Percentiles rank a stretch among this genome's conserved stretches.
Conservation (phyloP, 2,113 vertebrate genomes). For the Bubalus kerabau region DNA sequence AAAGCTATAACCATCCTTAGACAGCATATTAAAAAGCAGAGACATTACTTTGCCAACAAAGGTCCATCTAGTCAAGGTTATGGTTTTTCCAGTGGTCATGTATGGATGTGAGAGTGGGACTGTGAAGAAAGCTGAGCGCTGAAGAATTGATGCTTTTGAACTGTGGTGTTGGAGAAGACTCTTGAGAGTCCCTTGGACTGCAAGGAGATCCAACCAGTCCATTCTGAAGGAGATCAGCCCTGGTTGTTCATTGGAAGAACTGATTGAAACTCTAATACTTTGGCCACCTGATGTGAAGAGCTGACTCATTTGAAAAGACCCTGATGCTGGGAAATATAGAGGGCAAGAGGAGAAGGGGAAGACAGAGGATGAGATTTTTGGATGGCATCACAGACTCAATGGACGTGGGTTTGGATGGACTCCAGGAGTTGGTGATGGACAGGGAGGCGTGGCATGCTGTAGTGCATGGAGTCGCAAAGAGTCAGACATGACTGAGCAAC, state of each 20-base stretch:
- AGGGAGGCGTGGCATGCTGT: background rate
- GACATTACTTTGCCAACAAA: background rate
- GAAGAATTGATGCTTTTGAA: background rate
- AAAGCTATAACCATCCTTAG: background rate
- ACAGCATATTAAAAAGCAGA: background rate
- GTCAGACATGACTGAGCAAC: fast-evolving
- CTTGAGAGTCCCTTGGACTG: background rate
- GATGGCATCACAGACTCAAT: background rate
- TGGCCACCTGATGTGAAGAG: background rate
- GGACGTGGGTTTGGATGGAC: background rate
- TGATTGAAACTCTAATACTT: background rate
- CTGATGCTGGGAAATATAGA: background rate
- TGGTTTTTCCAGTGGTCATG: background rate
- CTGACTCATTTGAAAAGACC: background rate
- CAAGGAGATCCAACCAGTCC: background rate
- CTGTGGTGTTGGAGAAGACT: background rate
- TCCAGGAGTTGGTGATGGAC: background rate
- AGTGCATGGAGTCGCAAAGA: fast-evolving
- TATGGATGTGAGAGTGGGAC: background rate
- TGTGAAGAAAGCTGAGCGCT: background rate
- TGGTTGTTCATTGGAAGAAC: background rate
- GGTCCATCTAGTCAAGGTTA: background rate
- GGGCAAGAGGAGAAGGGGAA: background rate
- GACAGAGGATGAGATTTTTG: background rate
- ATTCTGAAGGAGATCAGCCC: background rate